phyloP scores from a whole-genome alignment of 2,113 vertebrate species.

The Cyanoderma ruficeps region DNA sequence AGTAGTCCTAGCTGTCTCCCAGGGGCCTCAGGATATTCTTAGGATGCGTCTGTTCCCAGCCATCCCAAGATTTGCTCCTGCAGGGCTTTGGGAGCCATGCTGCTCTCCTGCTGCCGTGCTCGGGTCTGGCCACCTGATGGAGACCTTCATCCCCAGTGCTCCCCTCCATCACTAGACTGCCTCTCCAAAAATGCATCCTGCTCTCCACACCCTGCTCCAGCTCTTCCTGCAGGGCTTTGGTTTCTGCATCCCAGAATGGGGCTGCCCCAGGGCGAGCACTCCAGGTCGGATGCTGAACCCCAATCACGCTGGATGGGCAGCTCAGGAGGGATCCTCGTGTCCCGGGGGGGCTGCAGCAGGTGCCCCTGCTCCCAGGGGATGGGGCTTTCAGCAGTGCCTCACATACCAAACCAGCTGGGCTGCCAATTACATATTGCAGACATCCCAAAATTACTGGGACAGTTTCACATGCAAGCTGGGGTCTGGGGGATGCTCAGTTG shows the following conservation, averaged over 20 bases:
- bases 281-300: background rate
- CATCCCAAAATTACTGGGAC: slow-evolving; percentile 47
- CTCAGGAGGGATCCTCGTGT: background rate
- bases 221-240: background rate
- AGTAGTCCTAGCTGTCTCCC: background rate
- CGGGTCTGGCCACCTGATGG: slow-evolving; percentile 41
- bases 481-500: slow-evolving; percentile 47
- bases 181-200: background rate
- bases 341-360: background rate
- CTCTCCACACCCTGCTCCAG: background rate
- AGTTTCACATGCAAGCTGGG: slow-evolving; percentile 7
- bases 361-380: background rate
- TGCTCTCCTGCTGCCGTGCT: slow-evolving; percentile 9
- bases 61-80: background rate
- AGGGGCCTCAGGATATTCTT: background rate
- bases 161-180: background rate
- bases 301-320: background rate
- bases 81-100: background rate
- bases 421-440: background rate
- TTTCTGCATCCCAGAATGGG: background rate
- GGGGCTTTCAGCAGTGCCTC: background rate
- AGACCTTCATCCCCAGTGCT: slow-evolving; percentile 25
- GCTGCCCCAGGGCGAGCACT: background rate
- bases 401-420: background rate
- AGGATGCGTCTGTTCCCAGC: background rate